Evolutionary conservation across 2,113 vertebrate species (phyloP).

Genomic region (Eulemur macaco): DNA sequence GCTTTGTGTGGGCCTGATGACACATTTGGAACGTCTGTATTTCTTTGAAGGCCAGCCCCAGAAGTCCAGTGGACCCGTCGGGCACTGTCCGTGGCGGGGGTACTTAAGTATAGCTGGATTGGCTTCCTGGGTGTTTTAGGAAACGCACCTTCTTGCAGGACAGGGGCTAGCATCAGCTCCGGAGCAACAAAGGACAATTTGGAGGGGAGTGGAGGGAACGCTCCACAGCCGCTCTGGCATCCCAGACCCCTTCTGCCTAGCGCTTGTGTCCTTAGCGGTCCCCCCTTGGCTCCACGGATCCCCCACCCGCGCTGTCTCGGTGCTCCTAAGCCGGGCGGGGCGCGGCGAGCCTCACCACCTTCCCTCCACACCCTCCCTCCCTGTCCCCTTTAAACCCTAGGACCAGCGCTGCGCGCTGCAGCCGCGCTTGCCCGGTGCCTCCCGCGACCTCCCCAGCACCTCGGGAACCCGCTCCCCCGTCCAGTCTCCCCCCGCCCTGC

Average conservation of each 20-base stretch:
- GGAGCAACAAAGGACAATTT: slow-evolving; percentile 74
- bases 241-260: neutral
- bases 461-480: neutral
- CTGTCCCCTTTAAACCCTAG: neutral
- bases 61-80: neutral
- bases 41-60: slow-evolving; percentile 35
- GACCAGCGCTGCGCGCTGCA: neutral
- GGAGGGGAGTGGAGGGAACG: neutral
- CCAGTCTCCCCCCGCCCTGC: neutral
- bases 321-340: neutral
- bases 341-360: neutral
- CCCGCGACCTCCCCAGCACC: neutral
- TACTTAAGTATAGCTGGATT: neutral
- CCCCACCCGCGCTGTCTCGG: neutral
- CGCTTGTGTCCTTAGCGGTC: neutral
- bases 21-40: slow-evolving; percentile 18
- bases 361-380: neutral
- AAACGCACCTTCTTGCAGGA: neutral
- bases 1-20: slow-evolving; percentile 68
- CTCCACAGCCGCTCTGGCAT: neutral
- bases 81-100: neutral
- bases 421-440: neutral
- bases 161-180: neutral
- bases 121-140: neutral
- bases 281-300: neutral